Conservation (phyloP, 2,888 invertebrate species). For the Coelogynopora nodosa region DNA sequence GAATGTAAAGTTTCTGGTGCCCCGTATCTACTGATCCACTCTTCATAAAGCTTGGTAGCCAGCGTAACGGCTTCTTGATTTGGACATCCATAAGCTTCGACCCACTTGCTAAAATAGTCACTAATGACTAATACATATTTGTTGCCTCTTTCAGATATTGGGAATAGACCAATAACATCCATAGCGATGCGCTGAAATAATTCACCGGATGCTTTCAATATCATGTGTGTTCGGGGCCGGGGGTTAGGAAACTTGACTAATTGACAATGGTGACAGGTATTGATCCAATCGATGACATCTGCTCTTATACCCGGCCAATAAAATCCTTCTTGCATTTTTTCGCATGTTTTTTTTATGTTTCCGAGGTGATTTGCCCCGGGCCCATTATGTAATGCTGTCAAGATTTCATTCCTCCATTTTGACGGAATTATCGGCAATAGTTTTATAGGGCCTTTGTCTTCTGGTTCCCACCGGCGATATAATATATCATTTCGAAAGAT, state of each 20-base stretch:
- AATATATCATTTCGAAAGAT: background rate
- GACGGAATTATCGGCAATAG: background rate
- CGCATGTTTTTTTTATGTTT: background rate
- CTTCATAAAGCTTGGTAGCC: background rate
- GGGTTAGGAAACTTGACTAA: background rate
- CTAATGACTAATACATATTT: background rate
- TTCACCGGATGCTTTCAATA: background rate
- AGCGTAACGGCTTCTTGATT: background rate
- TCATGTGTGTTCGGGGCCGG: background rate
- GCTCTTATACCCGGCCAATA: background rate
- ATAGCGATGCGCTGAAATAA: background rate
- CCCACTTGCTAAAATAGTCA: background rate
- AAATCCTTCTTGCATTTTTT: background rate
- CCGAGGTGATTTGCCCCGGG: background rate
- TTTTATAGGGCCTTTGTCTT: background rate
- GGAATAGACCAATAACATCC: background rate
- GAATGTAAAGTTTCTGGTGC: background rate
- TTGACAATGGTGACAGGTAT: background rate
- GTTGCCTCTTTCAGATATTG: background rate
- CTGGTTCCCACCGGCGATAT: background rate
- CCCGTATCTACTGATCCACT: background rate
- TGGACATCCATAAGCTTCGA: background rate
- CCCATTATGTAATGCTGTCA: background rate
- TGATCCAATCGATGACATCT: background rate
- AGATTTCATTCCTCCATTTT: background rate